A percentile compares a stretch with the other conserved stretches of the same genome.
Conservation (phyloP, 2,888 invertebrate species). For the Quadroppia sp. region DNA sequence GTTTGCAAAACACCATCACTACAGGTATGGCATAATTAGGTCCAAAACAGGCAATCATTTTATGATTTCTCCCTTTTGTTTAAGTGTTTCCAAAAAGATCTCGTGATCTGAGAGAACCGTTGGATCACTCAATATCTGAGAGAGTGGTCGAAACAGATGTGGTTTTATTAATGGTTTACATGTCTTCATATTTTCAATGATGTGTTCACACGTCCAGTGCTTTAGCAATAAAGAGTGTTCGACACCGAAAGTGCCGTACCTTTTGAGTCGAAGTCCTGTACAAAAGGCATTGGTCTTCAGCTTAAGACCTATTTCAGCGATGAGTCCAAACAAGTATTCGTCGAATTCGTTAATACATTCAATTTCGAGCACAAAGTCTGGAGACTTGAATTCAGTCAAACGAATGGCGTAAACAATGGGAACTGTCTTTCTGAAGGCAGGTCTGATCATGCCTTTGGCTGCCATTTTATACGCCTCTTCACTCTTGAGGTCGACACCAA, state of each 20-base stretch:
- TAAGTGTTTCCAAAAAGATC: slow-evolving; percentile 40
- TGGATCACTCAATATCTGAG: neutral
- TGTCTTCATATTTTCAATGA: slow-evolving; percentile 63
- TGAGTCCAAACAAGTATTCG: slow-evolving; percentile 67
- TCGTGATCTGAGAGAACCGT: slow-evolving; percentile 6
- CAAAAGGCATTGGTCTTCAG: slow-evolving; percentile 76
- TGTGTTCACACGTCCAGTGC: slow-evolving; percentile 70
- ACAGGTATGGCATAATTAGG: slow-evolving; percentile 11
- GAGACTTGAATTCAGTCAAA: slow-evolving; percentile 73
- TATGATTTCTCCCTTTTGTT: slow-evolving; percentile 20
- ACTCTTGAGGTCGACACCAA: slow-evolving; percentile 75
- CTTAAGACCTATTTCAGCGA: slow-evolving; percentile 76
- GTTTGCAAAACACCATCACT: slow-evolving; percentile 62
- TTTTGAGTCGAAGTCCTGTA: slow-evolving; percentile 70
- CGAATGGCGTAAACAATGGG: slow-evolving; percentile 81
- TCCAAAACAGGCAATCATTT: neutral
- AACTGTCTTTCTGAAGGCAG: slow-evolving; percentile 61
- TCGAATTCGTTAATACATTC: slow-evolving; percentile 81
- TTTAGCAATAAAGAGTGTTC: slow-evolving; percentile 72
- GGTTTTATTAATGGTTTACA: slow-evolving; percentile 40
- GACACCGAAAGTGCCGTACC: slow-evolving; percentile 74
- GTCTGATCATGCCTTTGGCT: slow-evolving; percentile 72
- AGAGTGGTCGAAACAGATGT: neutral
- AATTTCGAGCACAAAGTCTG: slow-evolving; percentile 81
- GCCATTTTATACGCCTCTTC: slow-evolving; percentile 88